phyloP scores from a whole-genome alignment of 2,888 invertebrate genomes.

The Drosophila formosana region DNA sequence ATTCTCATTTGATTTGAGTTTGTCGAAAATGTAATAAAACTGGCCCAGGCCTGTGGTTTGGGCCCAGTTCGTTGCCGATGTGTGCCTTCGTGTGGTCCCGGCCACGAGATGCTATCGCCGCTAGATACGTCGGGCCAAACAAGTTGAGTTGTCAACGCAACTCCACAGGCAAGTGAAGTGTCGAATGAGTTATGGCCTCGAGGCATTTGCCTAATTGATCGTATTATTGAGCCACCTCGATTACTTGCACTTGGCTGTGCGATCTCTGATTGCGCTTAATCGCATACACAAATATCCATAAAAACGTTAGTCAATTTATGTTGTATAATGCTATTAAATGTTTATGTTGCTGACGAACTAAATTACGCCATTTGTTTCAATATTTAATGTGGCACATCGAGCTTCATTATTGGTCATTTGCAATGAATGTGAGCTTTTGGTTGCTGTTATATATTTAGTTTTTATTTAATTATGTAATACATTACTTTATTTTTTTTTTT shows the following conservation, averaged over 20 bases:
- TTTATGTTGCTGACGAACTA: neutral
- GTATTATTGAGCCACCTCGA: constrained; percentile 43
- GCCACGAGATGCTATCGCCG: constrained; percentile 61
- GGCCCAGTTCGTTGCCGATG: neutral
- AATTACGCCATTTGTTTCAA: neutral
- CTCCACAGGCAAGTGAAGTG: constrained; percentile 69
- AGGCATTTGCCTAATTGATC: constrained; percentile 69
- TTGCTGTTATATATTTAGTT: neutral
- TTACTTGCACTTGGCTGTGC: neutral
- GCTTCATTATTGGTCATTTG: neutral
- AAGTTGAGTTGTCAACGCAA: constrained; percentile 78
- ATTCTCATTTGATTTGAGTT: constrained; percentile 75
- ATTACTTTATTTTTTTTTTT: too few relatives aligned
- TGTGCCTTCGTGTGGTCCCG: neutral
- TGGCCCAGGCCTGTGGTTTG: constrained; percentile 34
- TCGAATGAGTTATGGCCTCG: constrained; percentile 68
- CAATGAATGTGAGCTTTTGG: neutral
- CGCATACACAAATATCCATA: neutral
- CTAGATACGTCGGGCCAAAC: constrained; percentile 63
- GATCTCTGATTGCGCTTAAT: constrained; percentile 2
- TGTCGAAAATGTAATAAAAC: constrained; percentile 58
- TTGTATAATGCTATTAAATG: neutral
- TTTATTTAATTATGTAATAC: neutral
- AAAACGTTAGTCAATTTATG: neutral
- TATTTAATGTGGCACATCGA: neutral